Percentiles rank a stretch among this genome's conserved stretches.
Evolutionary conservation across 2,888 invertebrate species (phyloP).

Genomic region (Eurois occulta): DNA sequence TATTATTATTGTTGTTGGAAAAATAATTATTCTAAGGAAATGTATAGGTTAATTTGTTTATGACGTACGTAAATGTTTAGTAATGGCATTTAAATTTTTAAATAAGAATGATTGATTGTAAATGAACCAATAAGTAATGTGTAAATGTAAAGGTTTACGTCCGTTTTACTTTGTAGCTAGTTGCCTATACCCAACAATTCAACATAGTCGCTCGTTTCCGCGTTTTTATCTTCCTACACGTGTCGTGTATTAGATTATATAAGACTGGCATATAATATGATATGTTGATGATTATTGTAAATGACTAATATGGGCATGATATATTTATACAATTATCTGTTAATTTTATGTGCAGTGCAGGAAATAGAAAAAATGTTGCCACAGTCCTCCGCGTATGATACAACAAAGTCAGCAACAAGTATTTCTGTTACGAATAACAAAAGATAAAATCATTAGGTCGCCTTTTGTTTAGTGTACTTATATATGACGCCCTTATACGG

Average conservation of each 20-base stretch:
- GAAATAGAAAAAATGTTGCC: constrained; percentile 51
- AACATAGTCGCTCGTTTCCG: constrained; percentile 64
- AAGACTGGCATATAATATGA: constrained; percentile 56
- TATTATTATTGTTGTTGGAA: constrained; percentile 42
- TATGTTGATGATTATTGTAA: constrained; percentile 54
- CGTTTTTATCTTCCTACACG: constrained; percentile 67
- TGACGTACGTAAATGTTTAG: constrained; percentile 41
- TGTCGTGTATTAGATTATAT: constrained; percentile 64
- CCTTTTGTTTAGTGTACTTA: constrained; percentile 19
- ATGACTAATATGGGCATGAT: constrained; percentile 60
- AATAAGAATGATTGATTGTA: constrained; percentile 44
- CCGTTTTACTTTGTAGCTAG: constrained; percentile 56
- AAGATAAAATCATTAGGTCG: constrained; percentile 15
- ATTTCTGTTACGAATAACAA: constrained; percentile 29
- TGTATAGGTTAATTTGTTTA: constrained; percentile 44
- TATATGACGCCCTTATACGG: not conserved
- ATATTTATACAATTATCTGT: constrained; percentile 44
- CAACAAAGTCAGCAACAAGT: constrained; percentile 24
- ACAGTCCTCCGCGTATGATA: constrained; percentile 39
- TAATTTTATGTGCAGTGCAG: constrained; percentile 47
- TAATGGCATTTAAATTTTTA: constrained; percentile 41
- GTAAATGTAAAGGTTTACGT: constrained; percentile 49
- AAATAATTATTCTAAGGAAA: constrained; percentile 45
- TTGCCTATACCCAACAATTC: constrained; percentile 49
- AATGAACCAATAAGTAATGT: constrained; percentile 38